Base-by-base conservation (phyloP, 2,888 invertebrate genomes). In the Drepana falcataria region DNA sequence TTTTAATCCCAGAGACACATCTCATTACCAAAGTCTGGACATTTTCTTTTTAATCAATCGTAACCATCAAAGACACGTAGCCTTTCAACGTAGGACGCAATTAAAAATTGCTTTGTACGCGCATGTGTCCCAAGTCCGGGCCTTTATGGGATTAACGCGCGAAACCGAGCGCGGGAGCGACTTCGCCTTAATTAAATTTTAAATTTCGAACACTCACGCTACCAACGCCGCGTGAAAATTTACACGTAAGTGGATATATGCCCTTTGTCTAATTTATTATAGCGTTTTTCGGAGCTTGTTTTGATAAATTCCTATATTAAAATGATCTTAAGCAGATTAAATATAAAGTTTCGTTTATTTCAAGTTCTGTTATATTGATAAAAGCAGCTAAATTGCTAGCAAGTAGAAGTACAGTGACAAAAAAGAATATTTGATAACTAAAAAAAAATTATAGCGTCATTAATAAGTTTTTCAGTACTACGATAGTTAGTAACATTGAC, bases 41-140 rank as follows among this genome's bases (percentile, higher is more conserved):
- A 73, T 80, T 76, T 77, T 75, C 70, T 76, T 82, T 83, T 83
- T 80, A 81, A 81, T 83, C 83, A 82, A 79, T 82, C 77, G 78
- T 75, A 76, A 76, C 66, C 68, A 79, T 84, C 85, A 85, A 86
- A 86, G 85, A 82, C 77, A 78, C 66, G 76, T 73, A 68, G 70
- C 69, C 71, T 76, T 79, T 73, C 72, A 75, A 73, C 64, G 68
- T 59, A 66, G 74, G 67, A 70, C 65, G 86, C 83, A 87, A 87
- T 87, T 87, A 87, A 86, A 87, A 87, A 82, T 77, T 82, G 84
- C 85, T 88, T 85, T 86, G 85, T 84, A 71, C 71, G 69, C 74
- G 71, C 75, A 79, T 79, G 77, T 83, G 79, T 81, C 67, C 71
- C 64, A 51, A 58, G 58, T 56, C 44, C 53, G 54, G 54, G 73